phyloP scores from a whole-genome alignment of 1,140 invertebrate genomes.

The Aphelenchoides fujianensis region DNA sequence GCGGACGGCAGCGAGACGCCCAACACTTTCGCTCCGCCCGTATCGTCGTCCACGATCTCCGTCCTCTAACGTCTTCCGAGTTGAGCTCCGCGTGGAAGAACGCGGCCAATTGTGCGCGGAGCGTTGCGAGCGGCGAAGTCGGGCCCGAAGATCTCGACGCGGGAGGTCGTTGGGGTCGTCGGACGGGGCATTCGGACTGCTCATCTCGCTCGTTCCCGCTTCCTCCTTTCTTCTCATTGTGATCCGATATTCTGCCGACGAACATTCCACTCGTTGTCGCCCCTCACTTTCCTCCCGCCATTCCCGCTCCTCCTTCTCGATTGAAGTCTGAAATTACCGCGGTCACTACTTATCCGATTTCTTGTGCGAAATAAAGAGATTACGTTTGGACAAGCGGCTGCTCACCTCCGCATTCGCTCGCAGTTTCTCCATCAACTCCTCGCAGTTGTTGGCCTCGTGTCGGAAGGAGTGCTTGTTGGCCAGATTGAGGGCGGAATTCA shows the following conservation, averaged over 20 bases:
- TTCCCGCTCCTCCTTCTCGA: background rate
- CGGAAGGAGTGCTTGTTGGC: background rate
- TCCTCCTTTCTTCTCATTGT: background rate
- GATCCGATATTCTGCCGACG: no score
- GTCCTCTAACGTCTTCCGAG: no score
- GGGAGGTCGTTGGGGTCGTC: background rate
- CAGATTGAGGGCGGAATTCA: background rate
- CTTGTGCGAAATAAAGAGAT: no score
- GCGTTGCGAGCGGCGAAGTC: slow-evolving; percentile 1
- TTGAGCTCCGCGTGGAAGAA: background rate
- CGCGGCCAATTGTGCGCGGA: background rate
- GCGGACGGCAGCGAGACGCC: background rate
- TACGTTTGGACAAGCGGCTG: background rate
- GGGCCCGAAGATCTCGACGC: background rate
- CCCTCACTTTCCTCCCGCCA: background rate
- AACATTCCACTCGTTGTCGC: background rate
- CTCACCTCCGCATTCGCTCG: background rate
- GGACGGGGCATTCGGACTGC: background rate
- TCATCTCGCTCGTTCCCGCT: background rate
- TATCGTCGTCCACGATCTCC: background rate
- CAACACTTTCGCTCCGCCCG: background rate
- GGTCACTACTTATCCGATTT: background rate
- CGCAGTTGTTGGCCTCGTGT: background rate
- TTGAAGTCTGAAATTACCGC: background rate
- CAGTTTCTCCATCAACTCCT: background rate